Percentiles rank a stretch among this genome's conserved stretches.
Evolutionary conservation across 2,888 invertebrate species (phyloP).

Genomic region (Drosophila ezoana): DNA sequence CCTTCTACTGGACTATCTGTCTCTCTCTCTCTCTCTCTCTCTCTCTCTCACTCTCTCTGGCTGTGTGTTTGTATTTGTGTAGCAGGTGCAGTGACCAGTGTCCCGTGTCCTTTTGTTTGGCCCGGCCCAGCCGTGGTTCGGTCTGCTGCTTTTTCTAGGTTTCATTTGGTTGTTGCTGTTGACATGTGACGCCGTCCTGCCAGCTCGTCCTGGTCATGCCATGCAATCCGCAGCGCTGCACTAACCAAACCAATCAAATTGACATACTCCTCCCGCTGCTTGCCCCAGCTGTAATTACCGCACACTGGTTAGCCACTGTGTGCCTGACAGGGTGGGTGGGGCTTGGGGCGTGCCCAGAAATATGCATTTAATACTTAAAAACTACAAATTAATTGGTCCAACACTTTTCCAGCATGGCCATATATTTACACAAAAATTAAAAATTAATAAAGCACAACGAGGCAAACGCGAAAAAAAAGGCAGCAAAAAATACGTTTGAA

Average conservation of each 20-base stretch:
- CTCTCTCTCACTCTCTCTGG: background rate
- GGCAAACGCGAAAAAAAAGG: conserved; percentile 7
- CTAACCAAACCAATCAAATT: conserved; percentile 40
- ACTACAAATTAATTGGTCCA: conserved; percentile 67
- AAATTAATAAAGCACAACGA: conserved; percentile 59
- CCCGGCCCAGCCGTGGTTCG: conserved; percentile 6
- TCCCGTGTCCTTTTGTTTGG: conserved; percentile 36
- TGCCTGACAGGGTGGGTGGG: conserved; percentile 16
- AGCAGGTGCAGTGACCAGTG: conserved; percentile 48
- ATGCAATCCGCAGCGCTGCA: conserved; percentile 12
- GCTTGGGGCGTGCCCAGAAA: conserved; percentile 3
- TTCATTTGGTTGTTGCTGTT: conserved; percentile 43
- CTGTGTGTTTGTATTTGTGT: conserved; percentile 31
- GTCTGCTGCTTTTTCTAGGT: conserved; percentile 38
- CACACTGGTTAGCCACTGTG: conserved; percentile 17
- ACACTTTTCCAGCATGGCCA: conserved; percentile 37
- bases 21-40: background rate
- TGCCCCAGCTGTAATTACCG: conserved; percentile 60
- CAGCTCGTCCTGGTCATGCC: conserved; percentile 21
- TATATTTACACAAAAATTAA: conserved; percentile 70
- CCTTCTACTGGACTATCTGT: background rate
- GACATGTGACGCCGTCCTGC: conserved; percentile 54
- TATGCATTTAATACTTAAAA: conserved; percentile 53
- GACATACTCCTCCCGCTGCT: conserved; percentile 4
- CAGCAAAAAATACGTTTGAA: conserved; percentile 14